These are phyloP conservation scores for Muscina levida DNA, from an alignment of 2,888 invertebrate species.

Conservation along the genomic window DNA sequence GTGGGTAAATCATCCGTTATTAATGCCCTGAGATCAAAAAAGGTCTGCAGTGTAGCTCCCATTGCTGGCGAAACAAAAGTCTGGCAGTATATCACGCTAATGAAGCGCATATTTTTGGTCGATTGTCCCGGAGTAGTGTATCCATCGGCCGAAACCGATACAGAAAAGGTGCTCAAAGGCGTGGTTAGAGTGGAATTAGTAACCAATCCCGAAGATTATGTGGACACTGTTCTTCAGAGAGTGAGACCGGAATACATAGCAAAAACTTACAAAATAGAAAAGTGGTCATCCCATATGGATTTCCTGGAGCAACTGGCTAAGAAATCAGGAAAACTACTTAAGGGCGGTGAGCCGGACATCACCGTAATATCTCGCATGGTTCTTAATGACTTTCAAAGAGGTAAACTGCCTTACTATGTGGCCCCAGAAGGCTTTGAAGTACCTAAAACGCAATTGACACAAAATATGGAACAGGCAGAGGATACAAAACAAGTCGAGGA, in stretches of 20 bases:
- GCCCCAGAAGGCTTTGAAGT: slow-evolving; percentile 90
- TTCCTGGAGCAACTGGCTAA: slow-evolving; percentile 95
- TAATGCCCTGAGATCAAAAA: slow-evolving; percentile 96
- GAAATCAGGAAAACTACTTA: slow-evolving; percentile 92
- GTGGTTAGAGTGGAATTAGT: slow-evolving; percentile 98
- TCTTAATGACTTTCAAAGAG: slow-evolving; percentile 99
- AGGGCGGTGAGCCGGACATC: slow-evolving; percentile 98
- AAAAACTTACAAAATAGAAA: slow-evolving; percentile 93
- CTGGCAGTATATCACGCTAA: slow-evolving; percentile 99
- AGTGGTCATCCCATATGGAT: slow-evolving; percentile 90
- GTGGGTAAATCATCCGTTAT: slow-evolving; percentile 99
- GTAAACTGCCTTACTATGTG: slow-evolving; percentile 96
- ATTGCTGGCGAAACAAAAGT: slow-evolving; percentile 99
- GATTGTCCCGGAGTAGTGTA: slow-evolving; percentile 99
- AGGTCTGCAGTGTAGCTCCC: slow-evolving; percentile 99
- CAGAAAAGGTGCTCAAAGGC: slow-evolving; percentile 96
- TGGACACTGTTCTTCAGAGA: slow-evolving; percentile 90
- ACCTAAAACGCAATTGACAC: slow-evolving; percentile 81
- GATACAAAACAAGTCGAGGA: slow-evolving; percentile 67
- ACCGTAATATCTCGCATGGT: slow-evolving; percentile 94
- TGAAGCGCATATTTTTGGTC: slow-evolving; percentile 97
- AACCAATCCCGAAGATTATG: slow-evolving; percentile 96
- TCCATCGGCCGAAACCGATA: slow-evolving; percentile 96
- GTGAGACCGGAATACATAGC: slow-evolving; percentile 93
- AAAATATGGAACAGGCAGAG: slow-evolving; percentile 45